Evolutionary conservation across 92 coral and sea anemone genomes (phyloP), one percentile per base, ranked within the genome.

Genomic region (Pocillopora grandis): DNA sequence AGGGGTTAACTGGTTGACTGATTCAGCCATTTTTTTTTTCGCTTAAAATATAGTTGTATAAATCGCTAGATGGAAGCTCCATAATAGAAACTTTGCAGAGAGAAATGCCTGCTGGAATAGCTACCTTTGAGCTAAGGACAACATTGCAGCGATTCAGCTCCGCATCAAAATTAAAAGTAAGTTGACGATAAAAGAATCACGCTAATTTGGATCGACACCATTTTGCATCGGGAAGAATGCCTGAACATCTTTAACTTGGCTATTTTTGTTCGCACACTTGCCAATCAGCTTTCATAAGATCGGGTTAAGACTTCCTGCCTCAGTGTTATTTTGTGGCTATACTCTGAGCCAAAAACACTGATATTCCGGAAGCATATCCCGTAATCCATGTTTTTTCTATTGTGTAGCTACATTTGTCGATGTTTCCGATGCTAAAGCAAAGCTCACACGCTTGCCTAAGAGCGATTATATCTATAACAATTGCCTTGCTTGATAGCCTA

Each of bases 21-120:
- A 42, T 42, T 42, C 49, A 42, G 63, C 63, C 35, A 33, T 62
- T 36, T 69, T 80, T 80, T 8, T 15, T 14, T 42, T 0, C 27
- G 27, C 62, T n/a, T n/a, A 15, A 55, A 31, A 27, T 14, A 60
- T 33, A 84, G 88, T 70, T 84, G 1, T 68, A 77, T 12, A 77
- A 56, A 42, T 59, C 62, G 59, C 58, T 76, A 16, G 83, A 65
- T 10, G 88, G 62, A 5, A 37, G 67, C 12, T 49, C 62, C 36
- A 56, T 84, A 31, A 76, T 84, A 49, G 88, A 84, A 65, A 66
- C 88, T 16, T 62, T 84, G 62, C 62, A 63, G 68, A 84, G 76
- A 77, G 68, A 74, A n/a, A 18, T 84, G 8, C 69, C 81, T 1
- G 35, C 75, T 36, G 88, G 83, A 18, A 58, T n/a, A 36, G 42